Percentiles rank a stretch among this genome's conserved stretches.
phyloP scores from a whole-genome alignment of 2,113 vertebrate genomes.

The Taurulus bubalis region DNA sequence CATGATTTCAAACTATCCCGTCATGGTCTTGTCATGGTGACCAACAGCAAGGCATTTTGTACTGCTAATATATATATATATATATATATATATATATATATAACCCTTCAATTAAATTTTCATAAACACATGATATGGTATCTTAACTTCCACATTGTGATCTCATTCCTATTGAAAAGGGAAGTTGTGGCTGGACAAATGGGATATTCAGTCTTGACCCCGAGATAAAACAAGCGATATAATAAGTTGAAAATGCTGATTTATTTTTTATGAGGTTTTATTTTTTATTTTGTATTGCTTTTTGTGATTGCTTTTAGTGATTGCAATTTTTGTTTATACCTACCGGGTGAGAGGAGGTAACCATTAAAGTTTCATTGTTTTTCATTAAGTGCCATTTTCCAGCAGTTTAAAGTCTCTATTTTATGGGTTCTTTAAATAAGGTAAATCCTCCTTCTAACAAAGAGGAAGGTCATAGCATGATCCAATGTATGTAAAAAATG shows the following conservation, averaged over 20 bases:
- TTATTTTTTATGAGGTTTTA: background rate
- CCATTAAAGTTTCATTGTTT: background rate
- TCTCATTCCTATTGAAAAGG: background rate
- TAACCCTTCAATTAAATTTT: background rate
- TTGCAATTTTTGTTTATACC: background rate
- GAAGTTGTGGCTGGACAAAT: background rate
- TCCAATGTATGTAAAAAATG: background rate
- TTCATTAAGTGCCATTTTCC: background rate
- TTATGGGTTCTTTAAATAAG: background rate
- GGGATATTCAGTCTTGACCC: background rate
- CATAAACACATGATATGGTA: background rate
- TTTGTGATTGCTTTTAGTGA: slow-evolving; percentile 5
- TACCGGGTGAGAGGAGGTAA: background rate
- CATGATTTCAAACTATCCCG: slow-evolving; percentile 46
- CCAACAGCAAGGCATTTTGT: slow-evolving; percentile 5
- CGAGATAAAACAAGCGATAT: background rate
- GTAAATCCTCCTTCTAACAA: background rate
- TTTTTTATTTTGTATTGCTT: background rate
- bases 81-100: too few species aligned
- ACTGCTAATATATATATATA: too few species aligned
- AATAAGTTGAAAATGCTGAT: background rate
- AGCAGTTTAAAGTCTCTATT: background rate
- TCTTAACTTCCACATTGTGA: background rate
- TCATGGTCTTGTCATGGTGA: slow-evolving; percentile 18
- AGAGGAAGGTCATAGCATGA: slow-evolving; percentile 7